phyloP scores from a whole-genome alignment of 2,113 vertebrate species.

The Myotis brandtii region DNA sequence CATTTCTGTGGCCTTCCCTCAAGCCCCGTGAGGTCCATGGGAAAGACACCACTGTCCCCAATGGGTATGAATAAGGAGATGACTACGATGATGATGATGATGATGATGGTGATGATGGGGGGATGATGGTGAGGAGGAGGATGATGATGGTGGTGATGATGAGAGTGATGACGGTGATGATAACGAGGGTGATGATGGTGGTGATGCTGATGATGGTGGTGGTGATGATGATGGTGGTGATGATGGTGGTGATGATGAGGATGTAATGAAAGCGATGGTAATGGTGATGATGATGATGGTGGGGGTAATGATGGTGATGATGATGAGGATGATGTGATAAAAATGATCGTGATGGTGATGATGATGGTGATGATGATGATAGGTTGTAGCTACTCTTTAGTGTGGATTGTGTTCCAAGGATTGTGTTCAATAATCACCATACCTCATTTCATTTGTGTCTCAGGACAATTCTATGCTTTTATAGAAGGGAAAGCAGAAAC shows the following conservation, averaged over 20 bases:
- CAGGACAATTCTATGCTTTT: not conserved
- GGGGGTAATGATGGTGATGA: accelerated
- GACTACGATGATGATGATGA: not conserved
- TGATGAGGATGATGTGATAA: too few species aligned
- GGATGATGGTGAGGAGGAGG: not conserved
- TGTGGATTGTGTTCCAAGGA: not conserved
- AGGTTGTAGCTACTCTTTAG: not conserved
- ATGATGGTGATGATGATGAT: accelerated
- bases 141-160: accelerated
- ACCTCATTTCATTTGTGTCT: not conserved
- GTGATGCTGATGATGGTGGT: accelerated
- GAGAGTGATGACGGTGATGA: accelerated
- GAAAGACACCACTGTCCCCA: not conserved
- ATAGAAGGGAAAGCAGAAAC: not conserved
- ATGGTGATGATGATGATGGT: accelerated
- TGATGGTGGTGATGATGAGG: accelerated
- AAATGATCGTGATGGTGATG: not conserved
- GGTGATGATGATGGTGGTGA: accelerated
- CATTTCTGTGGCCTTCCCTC: not conserved
- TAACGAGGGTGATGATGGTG: accelerated
- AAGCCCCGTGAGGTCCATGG: not conserved
- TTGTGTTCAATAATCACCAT: not conserved
- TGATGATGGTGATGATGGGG: not conserved
- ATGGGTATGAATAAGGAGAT: not conserved
- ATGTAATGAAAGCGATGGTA: too few species aligned